These are phyloP conservation scores for Buceros bicornis DNA, from an alignment of 2,797 vertebrate species.

Conservation along the genomic window DNA sequence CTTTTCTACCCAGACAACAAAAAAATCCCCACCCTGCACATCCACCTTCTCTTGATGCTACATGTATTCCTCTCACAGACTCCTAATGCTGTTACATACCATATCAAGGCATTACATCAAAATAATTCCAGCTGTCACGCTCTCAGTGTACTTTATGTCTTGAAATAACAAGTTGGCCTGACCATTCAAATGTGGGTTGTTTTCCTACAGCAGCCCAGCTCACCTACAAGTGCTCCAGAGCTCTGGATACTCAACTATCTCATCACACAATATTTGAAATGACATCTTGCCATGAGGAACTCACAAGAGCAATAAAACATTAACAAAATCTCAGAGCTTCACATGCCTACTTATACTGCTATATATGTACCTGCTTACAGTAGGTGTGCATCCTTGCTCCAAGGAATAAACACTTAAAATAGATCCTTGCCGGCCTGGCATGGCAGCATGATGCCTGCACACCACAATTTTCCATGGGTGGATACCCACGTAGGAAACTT, in stretches of 20 bases:
- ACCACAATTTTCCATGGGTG: rapidly evolving
- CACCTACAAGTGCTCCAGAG: background rate
- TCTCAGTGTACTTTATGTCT: background rate
- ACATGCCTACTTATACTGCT: background rate
- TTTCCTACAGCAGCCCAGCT: background rate
- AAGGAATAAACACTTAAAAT: background rate
- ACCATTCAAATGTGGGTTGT: background rate
- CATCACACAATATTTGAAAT: background rate
- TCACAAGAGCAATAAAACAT: background rate
- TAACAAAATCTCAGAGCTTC: background rate
- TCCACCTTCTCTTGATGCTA: background rate
- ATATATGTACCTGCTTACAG: background rate
- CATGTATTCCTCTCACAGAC: rapidly evolving
- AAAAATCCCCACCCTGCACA: background rate
- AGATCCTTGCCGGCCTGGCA: background rate
- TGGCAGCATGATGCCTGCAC: background rate
- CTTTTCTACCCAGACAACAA: background rate
- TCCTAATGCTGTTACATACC: background rate
- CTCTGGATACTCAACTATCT: background rate
- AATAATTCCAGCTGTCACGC: background rate
- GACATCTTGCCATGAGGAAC: background rate
- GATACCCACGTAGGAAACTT: background rate
- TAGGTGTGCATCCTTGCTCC: background rate
- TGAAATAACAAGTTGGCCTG: background rate
- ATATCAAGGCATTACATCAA: background rate